Evolutionary conservation across 2,888 invertebrate genomes (phyloP).

Genomic region (Actias luna): DNA sequence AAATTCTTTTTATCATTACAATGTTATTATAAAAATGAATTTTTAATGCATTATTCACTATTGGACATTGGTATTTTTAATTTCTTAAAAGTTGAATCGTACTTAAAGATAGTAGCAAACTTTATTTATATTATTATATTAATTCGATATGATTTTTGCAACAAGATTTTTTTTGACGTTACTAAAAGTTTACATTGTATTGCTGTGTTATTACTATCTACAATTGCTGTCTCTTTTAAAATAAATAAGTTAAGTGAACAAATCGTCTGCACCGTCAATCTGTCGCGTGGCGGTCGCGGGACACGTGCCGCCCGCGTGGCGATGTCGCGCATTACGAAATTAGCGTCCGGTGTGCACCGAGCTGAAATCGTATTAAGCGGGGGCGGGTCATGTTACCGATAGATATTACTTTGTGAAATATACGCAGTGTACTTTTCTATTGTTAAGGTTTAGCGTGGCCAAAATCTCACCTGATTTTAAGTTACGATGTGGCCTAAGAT

Average conservation of each 20-base stretch:
- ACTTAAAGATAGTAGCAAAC: background rate
- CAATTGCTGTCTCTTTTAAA: slow-evolving; percentile 57
- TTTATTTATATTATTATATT: background rate
- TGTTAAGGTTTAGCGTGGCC: too few species aligned
- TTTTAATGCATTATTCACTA: too few species aligned
- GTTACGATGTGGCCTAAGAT: too few species aligned
- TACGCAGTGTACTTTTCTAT: too few species aligned
- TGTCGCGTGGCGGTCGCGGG: slow-evolving; percentile 61
- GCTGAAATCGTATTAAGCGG: slow-evolving; percentile 59
- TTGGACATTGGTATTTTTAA: too few species aligned
- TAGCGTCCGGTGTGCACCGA: slow-evolving; percentile 67
- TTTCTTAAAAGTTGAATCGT: too few species aligned
- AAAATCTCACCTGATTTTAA: too few species aligned
- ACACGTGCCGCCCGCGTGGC: slow-evolving; percentile 61
- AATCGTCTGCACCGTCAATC: slow-evolving; percentile 67
- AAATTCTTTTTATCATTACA: too few species aligned
- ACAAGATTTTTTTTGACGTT: background rate
- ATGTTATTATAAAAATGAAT: too few species aligned
- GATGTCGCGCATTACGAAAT: slow-evolving; percentile 72
- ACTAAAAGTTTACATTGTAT: background rate
- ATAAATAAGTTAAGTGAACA: slow-evolving; percentile 75
- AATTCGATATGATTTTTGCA: background rate
- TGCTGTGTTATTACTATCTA: slow-evolving; percentile 44
- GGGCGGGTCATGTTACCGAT: slow-evolving; percentile 53
- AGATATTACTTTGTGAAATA: slow-evolving; percentile 26